Base-by-base conservation (phyloP, 2,797 vertebrate genomes). In the Chelidonichthys spinosus region DNA sequence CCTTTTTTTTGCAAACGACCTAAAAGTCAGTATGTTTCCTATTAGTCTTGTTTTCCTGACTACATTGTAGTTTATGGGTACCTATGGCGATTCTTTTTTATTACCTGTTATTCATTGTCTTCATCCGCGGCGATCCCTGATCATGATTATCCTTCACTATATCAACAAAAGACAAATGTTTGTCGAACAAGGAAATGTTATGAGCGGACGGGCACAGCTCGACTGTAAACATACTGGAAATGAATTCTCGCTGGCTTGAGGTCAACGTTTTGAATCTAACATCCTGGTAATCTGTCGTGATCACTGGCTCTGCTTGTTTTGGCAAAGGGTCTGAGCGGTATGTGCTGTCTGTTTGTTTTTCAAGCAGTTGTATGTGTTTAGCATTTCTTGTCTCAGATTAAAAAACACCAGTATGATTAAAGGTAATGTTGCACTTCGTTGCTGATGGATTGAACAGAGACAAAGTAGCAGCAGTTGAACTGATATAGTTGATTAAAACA, bases 231-330 rank as follows among this genome's bases (percentile, higher is more conserved):
- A 69, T 10, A 54, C 39, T 60, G 61, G 43, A 74, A 83, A 73
- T n/a, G 0, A 52, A 72, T 63, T 59, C 2, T 50, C 17, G 7
- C 55, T 71, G 32, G 33, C 44, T 68, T 2, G 9, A 61, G 18
- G 1, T 55, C 33, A 25, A 18, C 6, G 8, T 58, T 76, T 62
- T 39, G 17, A 71, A 62, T 52, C 8, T 13, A 61, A 59, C 62
- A 73, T 76, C 61, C 75, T 71, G 67, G 66, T 62, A 59, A 64
- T 83, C 60, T 36, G 37, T 84, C 58, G 78, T 25, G 4, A 75
- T 58, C 56, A 8, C 33, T 39, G 35, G 25, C 64, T 66, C 33
- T 49, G 69, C 54, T 84, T 70, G 59, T 54, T 76, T 67, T 83
- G 79, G 71, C 74, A 40, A 8, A 1, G 44, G 39, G n/a, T 25